Conservation (phyloP, 2,888 invertebrate species). For the Agriopis marginaria region DNA sequence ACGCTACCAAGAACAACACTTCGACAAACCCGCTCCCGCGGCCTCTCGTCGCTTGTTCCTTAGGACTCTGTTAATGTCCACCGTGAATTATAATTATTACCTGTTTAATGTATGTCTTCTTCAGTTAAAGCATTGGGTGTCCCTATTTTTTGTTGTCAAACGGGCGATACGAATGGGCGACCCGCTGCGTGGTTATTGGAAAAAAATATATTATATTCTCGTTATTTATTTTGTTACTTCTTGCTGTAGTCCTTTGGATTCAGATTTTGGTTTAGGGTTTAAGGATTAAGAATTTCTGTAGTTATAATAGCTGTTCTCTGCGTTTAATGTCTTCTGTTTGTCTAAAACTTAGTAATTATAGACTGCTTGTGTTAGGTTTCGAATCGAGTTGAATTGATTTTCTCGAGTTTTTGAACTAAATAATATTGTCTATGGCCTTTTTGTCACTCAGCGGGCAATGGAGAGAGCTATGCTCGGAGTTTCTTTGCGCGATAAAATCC, state of each 20-base stretch:
- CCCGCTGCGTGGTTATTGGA: slow-evolving; percentile 75
- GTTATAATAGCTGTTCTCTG: too few species aligned
- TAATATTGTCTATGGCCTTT: too few species aligned
- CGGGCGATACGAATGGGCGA: slow-evolving; percentile 61
- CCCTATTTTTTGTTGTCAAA: slow-evolving; percentile 78
- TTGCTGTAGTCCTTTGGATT: slow-evolving; percentile 46
- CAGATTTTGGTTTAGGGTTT: slow-evolving; percentile 25
- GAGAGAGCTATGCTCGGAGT: too few species aligned
- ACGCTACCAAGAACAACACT: background rate
- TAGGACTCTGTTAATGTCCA: slow-evolving; percentile 69
- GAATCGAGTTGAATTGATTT: too few species aligned
- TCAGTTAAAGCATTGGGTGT: slow-evolving; percentile 80
- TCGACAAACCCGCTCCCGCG: slow-evolving; percentile 37
- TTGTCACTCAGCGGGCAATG: too few species aligned
- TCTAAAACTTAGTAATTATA: too few species aligned
- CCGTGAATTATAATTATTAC: slow-evolving; percentile 84
- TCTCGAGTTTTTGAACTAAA: too few species aligned
- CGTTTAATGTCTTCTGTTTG: too few species aligned
- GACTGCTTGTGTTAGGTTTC: too few species aligned
- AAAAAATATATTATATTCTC: slow-evolving; percentile 56
- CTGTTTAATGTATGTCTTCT: slow-evolving; percentile 82
- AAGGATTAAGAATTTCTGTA: background rate
- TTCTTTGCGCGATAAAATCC: too few species aligned
- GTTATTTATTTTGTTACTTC: slow-evolving; percentile 37
- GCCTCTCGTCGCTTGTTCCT: slow-evolving; percentile 43